Conservation (phyloP, 2,888 invertebrate species). For the Tetranychus piercei region DNA sequence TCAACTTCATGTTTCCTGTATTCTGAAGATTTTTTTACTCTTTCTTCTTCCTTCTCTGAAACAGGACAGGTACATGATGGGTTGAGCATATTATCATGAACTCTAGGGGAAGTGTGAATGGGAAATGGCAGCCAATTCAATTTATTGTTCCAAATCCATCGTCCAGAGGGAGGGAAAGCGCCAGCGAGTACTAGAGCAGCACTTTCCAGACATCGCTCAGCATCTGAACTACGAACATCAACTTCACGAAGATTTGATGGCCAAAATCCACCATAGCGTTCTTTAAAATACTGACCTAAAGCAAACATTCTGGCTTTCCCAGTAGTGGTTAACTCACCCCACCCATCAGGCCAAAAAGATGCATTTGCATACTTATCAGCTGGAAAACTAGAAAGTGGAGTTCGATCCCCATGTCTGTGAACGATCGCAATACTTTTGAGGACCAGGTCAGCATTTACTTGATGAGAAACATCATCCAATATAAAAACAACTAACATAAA, state of each 20-base stretch:
- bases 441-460: neutral
- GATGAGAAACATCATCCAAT: neutral
- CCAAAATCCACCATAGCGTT: constrained; percentile 19
- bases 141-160: constrained; percentile 19
- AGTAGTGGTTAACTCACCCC: constrained; percentile 8
- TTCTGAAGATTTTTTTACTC: neutral
- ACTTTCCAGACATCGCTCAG: constrained; percentile 22
- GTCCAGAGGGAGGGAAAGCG: constrained; percentile 20
- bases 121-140: constrained; percentile 24
- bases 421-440: neutral
- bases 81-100: neutral
- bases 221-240: constrained; percentile 21
- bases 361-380: neutral
- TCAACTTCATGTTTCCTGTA: neutral
- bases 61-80: neutral
- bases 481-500: neutral
- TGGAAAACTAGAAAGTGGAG: constrained; percentile 2
- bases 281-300: constrained; percentile 20
- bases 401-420: constrained; percentile 9
- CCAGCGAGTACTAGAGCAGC: constrained; percentile 21
- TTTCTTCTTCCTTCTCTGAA: neutral
- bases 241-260: constrained; percentile 18
- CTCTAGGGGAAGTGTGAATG: constrained; percentile 18
- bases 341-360: constrained; percentile 12
- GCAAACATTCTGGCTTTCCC: constrained; percentile 22